phyloP scores from a whole-genome alignment of 2,888 invertebrate genomes.

The Morpho achilles region DNA sequence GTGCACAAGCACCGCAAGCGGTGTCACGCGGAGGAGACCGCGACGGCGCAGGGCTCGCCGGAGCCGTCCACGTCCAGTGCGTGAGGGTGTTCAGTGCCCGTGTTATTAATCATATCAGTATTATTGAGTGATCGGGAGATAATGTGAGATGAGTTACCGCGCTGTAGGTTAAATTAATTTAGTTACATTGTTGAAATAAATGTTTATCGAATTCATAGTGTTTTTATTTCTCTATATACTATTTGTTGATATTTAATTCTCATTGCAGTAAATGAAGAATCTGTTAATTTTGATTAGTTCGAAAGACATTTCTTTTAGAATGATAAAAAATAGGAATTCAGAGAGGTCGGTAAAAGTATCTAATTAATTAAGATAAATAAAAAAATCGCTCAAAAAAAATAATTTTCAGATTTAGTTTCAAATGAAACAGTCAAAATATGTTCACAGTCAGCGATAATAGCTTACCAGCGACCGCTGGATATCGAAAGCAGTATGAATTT shows the following conservation, averaged over 20 bases:
- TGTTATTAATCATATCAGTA: slow-evolving; percentile 34
- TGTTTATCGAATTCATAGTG: slow-evolving; percentile 34
- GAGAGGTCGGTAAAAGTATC: no score
- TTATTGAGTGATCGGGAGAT: slow-evolving; percentile 42
- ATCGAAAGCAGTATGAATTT: no score
- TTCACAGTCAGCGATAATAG: no score
- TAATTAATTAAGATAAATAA: no score
- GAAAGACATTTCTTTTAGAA: no score
- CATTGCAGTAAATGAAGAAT: no score
- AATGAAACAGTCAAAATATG: no score
- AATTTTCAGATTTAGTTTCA: no score
- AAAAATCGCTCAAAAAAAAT: no score
- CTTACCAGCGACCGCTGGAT: no score
- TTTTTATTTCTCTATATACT: slow-evolving; percentile 24
- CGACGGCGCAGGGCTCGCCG: slow-evolving; percentile 32
- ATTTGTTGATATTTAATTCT: background rate
- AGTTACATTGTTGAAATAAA: slow-evolving; percentile 42
- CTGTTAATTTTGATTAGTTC: no score
- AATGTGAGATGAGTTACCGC: slow-evolving; percentile 30
- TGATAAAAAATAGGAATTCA: no score
- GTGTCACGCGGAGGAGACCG: slow-evolving; percentile 85
- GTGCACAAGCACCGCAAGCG: slow-evolving; percentile 94
- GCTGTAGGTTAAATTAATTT: slow-evolving; percentile 39
- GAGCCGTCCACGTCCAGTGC: slow-evolving; percentile 55
- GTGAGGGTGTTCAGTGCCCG: slow-evolving; percentile 22